Base-by-base conservation (phyloP, 2,888 invertebrate species). In the Eucera pruinosa region DNA sequence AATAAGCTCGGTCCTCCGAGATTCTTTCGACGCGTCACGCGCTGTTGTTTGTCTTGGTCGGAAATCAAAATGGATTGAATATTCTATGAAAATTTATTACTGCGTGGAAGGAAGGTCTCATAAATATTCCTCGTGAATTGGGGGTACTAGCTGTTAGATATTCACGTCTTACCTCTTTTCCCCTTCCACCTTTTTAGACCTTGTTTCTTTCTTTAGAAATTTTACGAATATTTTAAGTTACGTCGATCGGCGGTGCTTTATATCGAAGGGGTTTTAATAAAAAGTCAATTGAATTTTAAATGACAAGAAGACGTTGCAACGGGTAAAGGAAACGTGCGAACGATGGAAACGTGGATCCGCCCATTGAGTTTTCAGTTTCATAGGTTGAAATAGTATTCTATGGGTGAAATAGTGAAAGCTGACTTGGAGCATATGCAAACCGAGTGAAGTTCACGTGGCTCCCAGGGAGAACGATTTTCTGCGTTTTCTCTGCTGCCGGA, bases 11-110 rank as follows among this genome's bases (percentile, higher is more conserved):
- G 39, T 62, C 67, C 67, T 39, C 4, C 25, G 61, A 62, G 62
- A 67, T 62, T 73, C 67, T 62, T 57, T 50, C 33, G 61, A 62
- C 61, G 57, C 57, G 72, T 66, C 72, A 41, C 54, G 65, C 48
- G 43, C 57, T 45, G 66, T 57, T 72, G 66, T 66, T 61, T 60
- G 65, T 25, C 36, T 43, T 61, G 41, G 18, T n/a, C 11, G 39
- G 48, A 39, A 72, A 72, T 72, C 54, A 66, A 48, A 71, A 52
- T 27, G 52, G 39, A 47, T 61, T 36, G 66, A 47, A 60, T 74
- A 70, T 70, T 70, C 43, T 20, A 25, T 52, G 30, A 47, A 25
- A 55, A 72, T 76, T 57, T 61, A 73, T 50, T 36, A 39, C 27
- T 13, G 13, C 18, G 33, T 36, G 15, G n/a, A 20, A 9, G 41